Conservation (phyloP, 92 coral and sea anemone genomes). For the Palythoa grandis region DNA sequence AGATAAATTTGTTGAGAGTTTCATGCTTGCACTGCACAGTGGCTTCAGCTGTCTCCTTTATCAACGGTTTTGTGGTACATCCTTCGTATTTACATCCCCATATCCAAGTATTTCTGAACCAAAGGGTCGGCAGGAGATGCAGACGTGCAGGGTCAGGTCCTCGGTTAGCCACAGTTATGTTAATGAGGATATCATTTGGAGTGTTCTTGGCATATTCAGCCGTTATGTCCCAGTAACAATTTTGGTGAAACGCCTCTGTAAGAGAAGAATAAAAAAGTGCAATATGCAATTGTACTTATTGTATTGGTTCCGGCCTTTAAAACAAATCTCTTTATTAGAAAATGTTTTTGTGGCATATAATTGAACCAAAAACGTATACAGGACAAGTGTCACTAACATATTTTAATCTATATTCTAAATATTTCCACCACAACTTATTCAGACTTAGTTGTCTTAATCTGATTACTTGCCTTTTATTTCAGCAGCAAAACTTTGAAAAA, state of each 20-base stretch:
- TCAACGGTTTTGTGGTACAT: slow-evolving; percentile 85
- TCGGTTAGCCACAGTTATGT: slow-evolving; percentile 87
- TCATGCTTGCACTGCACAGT: slow-evolving; percentile 87
- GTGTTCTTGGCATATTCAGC: slow-evolving; percentile 97
- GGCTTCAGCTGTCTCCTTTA: slow-evolving; percentile 62
- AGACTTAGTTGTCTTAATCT: too few species aligned
- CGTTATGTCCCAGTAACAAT: slow-evolving; percentile 89
- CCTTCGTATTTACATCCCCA: slow-evolving; percentile 99
- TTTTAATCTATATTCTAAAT: too few species aligned
- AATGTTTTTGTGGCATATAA: not conserved
- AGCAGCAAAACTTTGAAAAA: too few species aligned
- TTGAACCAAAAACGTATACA: too few species aligned
- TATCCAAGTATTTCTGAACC: slow-evolving; percentile 98
- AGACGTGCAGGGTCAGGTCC: slow-evolving; percentile 89
- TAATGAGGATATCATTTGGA: slow-evolving; percentile 88
- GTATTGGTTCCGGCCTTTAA: not conserved
- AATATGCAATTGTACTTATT: not conserved
- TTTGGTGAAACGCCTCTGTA: slow-evolving; percentile 82
- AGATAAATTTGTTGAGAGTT: slow-evolving; percentile 79
- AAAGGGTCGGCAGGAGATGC: slow-evolving; percentile 91
- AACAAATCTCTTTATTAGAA: not conserved
- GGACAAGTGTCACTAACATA: too few species aligned
- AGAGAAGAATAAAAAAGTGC: not conserved
- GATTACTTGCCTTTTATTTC: too few species aligned
- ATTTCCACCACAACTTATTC: too few species aligned